phyloP scores from a whole-genome alignment of 2,113 vertebrate genomes.

The Bufo gargarizans region DNA sequence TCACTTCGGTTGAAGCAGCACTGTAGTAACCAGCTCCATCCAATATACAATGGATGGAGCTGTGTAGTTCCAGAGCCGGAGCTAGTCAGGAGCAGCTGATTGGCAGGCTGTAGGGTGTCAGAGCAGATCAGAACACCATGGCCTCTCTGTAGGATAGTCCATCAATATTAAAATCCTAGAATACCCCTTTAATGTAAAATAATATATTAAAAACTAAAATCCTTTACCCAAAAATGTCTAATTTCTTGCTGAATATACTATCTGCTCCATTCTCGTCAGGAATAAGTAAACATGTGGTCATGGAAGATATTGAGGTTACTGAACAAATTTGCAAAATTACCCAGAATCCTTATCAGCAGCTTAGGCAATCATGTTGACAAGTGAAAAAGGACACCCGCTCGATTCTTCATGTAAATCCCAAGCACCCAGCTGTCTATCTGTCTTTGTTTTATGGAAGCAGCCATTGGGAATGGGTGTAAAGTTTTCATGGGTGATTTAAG shows the following conservation, averaged over 20 bases:
- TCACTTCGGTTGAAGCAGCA: no score
- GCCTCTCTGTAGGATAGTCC: no score
- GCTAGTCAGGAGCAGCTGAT: no score
- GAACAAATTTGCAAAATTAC: constrained; percentile 30
- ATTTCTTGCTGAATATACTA: not conserved
- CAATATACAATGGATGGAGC: no score
- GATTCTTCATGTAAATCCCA: constrained; percentile 38
- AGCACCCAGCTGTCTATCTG: constrained; percentile 39
- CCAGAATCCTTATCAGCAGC: constrained; percentile 8
- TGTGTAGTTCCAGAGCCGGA: no score
- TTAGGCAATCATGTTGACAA: constrained; percentile 18
- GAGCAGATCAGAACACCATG: no score
- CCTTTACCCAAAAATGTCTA: not conserved
- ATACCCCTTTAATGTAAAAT: no score
- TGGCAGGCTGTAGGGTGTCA: no score
- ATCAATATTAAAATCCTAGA: no score
- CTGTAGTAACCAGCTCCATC: no score
- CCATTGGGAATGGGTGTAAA: constrained; percentile 40
- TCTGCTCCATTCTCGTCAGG: not conserved
- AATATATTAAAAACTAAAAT: no score
- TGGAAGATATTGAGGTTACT: constrained; percentile 23
- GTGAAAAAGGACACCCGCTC: constrained; percentile 10
- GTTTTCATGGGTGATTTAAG: constrained; percentile 51
- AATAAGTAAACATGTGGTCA: not conserved
- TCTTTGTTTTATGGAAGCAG: constrained; percentile 38